Evolutionary conservation across 2,888 invertebrate species (phyloP).

Genomic region (Cryptocephalus primarius): DNA sequence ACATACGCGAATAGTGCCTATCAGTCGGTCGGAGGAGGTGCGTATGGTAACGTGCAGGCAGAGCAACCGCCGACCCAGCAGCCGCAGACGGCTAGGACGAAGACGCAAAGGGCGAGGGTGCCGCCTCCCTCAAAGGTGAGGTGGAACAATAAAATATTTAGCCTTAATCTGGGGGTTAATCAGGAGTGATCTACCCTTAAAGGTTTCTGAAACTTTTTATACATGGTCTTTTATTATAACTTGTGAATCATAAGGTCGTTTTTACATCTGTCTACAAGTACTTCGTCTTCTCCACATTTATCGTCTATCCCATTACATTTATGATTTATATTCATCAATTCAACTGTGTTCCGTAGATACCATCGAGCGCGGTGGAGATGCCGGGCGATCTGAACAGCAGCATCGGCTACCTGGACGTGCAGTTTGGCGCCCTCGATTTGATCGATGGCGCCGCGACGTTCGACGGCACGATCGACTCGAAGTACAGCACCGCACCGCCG

Average conservation of each 20-base stretch:
- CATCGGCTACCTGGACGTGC: constrained; percentile 76
- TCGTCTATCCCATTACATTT: too few relatives aligned
- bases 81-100: constrained; percentile 42
- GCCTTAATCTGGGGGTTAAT: neutral
- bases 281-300: too few relatives aligned
- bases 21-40: constrained; percentile 10
- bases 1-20: constrained; percentile 12
- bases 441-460: constrained; percentile 41
- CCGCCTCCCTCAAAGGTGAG: constrained; percentile 75
- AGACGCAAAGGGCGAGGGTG: constrained; percentile 59
- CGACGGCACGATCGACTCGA: constrained; percentile 34
- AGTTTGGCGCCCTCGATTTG: constrained; percentile 83
- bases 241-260: too few relatives aligned
- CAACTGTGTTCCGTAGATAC: constrained; percentile 52
- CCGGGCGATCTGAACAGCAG: constrained; percentile 75
- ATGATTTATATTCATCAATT: too few relatives aligned
- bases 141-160: neutral
- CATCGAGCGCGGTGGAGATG: constrained; percentile 92
- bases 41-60: constrained; percentile 13
- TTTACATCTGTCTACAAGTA: too few relatives aligned
- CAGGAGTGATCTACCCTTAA: neutral
- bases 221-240: too few relatives aligned
- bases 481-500: constrained; percentile 34
- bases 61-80: constrained; percentile 23
- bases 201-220: neutral